phyloP scores from a whole-genome alignment of 2,797 vertebrate species.

The Phyllotis vaccarum region DNA sequence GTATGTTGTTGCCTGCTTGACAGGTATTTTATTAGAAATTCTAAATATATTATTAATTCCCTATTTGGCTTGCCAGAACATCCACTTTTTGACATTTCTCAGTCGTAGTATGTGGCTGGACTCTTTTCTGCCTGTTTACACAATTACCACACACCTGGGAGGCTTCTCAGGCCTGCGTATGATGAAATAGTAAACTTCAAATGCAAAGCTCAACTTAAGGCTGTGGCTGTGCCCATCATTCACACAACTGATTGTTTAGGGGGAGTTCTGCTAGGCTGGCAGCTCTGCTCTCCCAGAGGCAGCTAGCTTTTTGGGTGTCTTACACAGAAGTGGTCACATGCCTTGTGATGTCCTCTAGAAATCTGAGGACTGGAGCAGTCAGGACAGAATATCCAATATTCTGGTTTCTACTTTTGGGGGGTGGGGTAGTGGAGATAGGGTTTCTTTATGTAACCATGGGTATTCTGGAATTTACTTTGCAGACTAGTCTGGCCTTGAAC shows the following conservation, averaged over 20 bases:
- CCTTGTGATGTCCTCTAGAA: background rate
- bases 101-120: background rate
- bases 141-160: background rate
- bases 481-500: background rate
- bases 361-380: background rate
- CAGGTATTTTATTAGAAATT: slow-evolving; percentile 69
- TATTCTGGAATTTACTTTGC: background rate
- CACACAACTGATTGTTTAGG: slow-evolving; percentile 14
- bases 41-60: slow-evolving; percentile 68
- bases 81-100: slow-evolving; percentile 59
- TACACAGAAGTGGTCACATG: background rate
- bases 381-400: background rate
- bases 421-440: background rate
- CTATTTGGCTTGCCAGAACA: slow-evolving; percentile 19
- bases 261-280: background rate
- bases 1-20: slow-evolving; percentile 35
- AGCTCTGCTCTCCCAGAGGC: background rate
- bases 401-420: background rate
- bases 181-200: slow-evolving; percentile 23
- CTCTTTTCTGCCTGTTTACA: background rate
- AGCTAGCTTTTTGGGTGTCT: background rate
- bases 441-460: background rate
- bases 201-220: background rate
- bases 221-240: background rate
- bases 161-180: background rate